These are phyloP conservation scores for Patella ulyssiponensis DNA, from an alignment of 2,888 invertebrate genomes.

Conservation along the genomic window DNA sequence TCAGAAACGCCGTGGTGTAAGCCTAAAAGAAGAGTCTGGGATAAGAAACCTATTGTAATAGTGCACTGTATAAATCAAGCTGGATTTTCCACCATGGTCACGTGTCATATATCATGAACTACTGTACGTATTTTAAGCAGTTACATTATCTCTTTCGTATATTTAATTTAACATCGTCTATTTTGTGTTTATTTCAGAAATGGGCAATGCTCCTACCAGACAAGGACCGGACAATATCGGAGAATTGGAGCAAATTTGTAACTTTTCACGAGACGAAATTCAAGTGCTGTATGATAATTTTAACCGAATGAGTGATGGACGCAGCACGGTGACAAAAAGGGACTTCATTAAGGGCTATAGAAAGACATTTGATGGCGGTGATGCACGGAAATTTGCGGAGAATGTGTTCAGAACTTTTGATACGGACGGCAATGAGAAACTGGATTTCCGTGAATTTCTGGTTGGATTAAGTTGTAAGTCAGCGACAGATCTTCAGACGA, in stretches of 20 bases:
- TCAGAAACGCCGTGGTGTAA: too few species aligned
- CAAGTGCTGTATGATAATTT: conserved; percentile 7
- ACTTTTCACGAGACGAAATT: background rate
- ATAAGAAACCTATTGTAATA: too few species aligned
- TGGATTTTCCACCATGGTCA: too few species aligned
- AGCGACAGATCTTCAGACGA: conserved; percentile 96
- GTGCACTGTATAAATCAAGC: too few species aligned
- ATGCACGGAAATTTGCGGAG: conserved; percentile 93
- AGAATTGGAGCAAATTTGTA: background rate
- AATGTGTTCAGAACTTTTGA: conserved; percentile 88
- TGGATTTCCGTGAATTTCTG: conserved; percentile 95
- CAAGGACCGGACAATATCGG: background rate
- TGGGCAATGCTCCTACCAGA: background rate
- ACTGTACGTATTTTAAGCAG: too few species aligned
- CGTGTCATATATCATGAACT: too few species aligned
- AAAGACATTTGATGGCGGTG: conserved; percentile 95
- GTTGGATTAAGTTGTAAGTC: conserved; percentile 96
- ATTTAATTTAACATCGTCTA: too few species aligned
- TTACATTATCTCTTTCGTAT: too few species aligned
- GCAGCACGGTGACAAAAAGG: background rate
- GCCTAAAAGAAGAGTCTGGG: too few species aligned
- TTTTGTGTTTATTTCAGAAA: background rate
- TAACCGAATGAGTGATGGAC: background rate
- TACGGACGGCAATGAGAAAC: conserved; percentile 94
- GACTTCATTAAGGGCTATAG: conserved; percentile 98